Evolutionary conservation across 1,140 invertebrate species (phyloP).

Genomic region (Melitaea cinxia): DNA sequence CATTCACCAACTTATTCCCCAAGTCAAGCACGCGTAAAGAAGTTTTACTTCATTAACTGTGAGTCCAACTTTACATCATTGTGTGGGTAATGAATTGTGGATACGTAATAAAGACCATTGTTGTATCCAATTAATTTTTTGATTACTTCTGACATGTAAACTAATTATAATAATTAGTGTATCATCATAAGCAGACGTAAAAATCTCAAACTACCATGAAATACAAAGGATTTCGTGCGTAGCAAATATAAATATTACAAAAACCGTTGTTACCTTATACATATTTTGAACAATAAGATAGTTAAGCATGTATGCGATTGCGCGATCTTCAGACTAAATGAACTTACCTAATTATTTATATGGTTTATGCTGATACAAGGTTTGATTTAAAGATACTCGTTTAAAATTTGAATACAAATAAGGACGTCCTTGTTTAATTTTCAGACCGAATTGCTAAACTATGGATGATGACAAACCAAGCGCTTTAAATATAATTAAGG

Average conservation of each 20-base stretch:
- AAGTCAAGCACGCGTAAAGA: no score
- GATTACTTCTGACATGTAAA: not conserved
- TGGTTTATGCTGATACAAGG: slow-evolving; percentile 1
- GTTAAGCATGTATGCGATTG: slow-evolving; percentile 25
- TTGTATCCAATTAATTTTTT: not conserved
- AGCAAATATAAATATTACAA: slow-evolving; percentile 37
- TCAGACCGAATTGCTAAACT: no score
- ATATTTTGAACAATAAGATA: slow-evolving; percentile 29
- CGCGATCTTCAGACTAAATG: slow-evolving; percentile 22
- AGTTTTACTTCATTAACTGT: no score
- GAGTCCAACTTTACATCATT: no score
- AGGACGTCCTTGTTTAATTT: no score
- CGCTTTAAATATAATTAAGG: no score
- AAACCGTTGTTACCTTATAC: slow-evolving; percentile 34
- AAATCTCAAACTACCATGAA: not conserved
- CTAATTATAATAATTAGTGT: not conserved
- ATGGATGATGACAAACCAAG: no score
- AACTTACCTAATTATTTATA: slow-evolving; percentile 35
- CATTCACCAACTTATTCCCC: no score
- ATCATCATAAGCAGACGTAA: not conserved
- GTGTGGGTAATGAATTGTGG: no score
- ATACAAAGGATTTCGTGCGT: slow-evolving; percentile 32
- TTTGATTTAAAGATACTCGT: no score
- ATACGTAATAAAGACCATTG: no score
- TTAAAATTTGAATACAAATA: no score